Conservation (phyloP, 2,797 vertebrate species). For the Xenops minutus region DNA sequence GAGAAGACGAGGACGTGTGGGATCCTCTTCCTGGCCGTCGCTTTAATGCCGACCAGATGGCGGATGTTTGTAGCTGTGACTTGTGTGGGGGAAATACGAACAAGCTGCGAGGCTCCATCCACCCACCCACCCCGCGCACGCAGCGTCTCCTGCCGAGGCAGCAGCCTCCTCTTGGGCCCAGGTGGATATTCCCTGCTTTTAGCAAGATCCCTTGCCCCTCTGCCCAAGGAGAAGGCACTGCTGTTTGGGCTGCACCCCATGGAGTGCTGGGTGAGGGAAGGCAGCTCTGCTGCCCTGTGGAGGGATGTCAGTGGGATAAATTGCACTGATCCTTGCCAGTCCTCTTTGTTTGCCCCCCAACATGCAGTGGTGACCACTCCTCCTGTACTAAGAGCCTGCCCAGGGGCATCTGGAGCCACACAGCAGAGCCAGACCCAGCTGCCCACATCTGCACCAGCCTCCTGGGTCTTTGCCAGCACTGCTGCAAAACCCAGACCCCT, state of each 20-base stretch:
- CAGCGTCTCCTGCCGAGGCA: not conserved
- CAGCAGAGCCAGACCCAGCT: not conserved
- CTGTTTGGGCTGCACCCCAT: fast-evolving
- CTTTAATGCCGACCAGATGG: slow-evolving; percentile 39
- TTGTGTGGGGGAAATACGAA: not conserved
- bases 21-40: slow-evolving; percentile 1
- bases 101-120: slow-evolving; percentile 29
- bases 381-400: not conserved
- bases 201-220: not conserved
- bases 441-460: not conserved
- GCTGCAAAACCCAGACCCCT: not conserved
- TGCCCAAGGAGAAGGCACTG: not conserved
- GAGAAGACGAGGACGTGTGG: not conserved
- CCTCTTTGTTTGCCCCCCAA: not conserved
- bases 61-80: slow-evolving; percentile 40
- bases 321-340: not conserved
- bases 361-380: not conserved
- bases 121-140: not conserved
- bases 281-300: not conserved
- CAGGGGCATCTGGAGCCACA: not conserved
- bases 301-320: not conserved
- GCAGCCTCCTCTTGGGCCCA: not conserved
- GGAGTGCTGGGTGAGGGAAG: fast-evolving
- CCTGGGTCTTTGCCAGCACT: not conserved
- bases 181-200: not conserved